Base-by-base conservation (phyloP, 2,113 vertebrate species). In the Channa argus region DNA sequence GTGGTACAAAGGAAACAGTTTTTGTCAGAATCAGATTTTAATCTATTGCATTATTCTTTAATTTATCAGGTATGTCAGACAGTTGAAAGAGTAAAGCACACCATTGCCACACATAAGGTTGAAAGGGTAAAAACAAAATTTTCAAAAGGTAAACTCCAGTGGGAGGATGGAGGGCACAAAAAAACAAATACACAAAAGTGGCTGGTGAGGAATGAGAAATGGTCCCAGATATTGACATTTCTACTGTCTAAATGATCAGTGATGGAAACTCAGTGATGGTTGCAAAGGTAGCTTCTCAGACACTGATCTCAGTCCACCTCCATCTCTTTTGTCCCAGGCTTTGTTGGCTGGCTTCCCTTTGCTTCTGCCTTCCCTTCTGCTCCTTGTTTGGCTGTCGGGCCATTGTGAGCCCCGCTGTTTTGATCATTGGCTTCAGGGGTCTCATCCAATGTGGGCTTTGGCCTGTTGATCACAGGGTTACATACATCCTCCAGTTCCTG, bases 401-500 rank as follows among this genome's bases (percentile, higher is more conserved):
- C 95, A 0, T 96, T 96, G 67, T 95, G 95, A 36, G 96, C 95
- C 3, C 79, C 89, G 1, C 87, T 93, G 15, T 92, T 92, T 83
- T 94, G 94, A 14, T 94, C 78, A 14, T 93, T 94, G 66, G 91
- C 95, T 7, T 97, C 96, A 11, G 83, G 77, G 15, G 86, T 86
- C 78, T 95, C 91, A 56, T 97, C 96, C 63, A 90, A 83, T 82
- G 94, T 94, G 36, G 97, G 96, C 86, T 96, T 97, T 63, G 95
- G 95, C 83, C 94, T 95, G 88, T 94, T 96, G 58, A 98, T 84
- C 73, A 97, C 87, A 63, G 96, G 94, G 60, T 94, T 95, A 79
- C 97, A 98, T 77, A 95, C 88, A n/a, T 90, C 89, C 39, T 98
- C 97, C 86, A 99, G 60, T 52, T 98, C 97, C 97, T 99, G 67